phyloP scores from a whole-genome alignment of 2,113 vertebrate species.

The Macroglossus sobrinus region DNA sequence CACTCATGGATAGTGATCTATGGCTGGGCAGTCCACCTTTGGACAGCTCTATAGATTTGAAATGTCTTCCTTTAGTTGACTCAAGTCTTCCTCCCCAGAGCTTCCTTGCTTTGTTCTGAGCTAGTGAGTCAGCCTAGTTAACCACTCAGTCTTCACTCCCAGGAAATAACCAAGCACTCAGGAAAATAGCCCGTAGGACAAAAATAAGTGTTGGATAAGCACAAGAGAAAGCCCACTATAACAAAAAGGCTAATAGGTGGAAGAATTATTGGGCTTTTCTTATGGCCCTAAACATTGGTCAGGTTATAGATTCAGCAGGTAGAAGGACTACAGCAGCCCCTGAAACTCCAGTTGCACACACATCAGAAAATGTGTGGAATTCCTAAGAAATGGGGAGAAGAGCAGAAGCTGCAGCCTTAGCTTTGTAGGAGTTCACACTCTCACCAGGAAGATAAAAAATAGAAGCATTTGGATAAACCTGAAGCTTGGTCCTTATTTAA shows the following conservation, averaged over 20 bases:
- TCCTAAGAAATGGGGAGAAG: neutral
- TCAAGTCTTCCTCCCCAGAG: neutral
- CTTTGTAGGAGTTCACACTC: neutral
- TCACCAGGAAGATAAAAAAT: neutral
- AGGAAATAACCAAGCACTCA: neutral
- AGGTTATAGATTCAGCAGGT: neutral
- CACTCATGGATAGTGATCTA: no score
- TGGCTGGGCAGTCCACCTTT: neutral
- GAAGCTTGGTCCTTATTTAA: neutral
- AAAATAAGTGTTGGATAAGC: neutral
- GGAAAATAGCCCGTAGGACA: neutral
- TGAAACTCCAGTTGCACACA: neutral
- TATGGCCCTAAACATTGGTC: neutral
- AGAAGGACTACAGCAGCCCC: neutral
- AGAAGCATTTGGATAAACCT: neutral
- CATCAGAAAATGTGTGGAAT: neutral
- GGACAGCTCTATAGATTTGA: neutral
- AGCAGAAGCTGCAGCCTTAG: neutral
- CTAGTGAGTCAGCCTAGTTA: neutral
- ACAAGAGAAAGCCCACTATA: neutral
- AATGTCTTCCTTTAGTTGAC: neutral
- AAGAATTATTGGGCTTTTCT: neutral
- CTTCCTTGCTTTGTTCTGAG: neutral
- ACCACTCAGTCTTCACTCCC: neutral
- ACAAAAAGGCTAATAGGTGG: neutral